Evolutionary conservation across 2,888 invertebrate species (phyloP), one percentile per base, ranked within the genome.

Genomic region (Eilema depressum): DNA sequence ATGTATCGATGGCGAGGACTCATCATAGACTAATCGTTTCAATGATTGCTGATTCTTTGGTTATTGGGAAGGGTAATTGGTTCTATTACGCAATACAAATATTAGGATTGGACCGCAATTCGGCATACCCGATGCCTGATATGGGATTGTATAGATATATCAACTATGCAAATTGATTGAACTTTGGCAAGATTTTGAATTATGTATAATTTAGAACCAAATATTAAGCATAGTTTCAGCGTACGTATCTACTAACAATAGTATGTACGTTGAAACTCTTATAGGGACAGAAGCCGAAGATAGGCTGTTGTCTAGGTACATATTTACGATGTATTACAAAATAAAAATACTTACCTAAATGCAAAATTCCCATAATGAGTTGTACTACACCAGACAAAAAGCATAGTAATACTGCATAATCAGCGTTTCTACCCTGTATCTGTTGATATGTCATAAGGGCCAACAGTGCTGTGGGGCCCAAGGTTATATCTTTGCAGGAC

Each of bases 381-480:
- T 98, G 98, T 74, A 98, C 96, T 59, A 97, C 93, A 33, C 98
- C 98, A 11, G 98, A 97, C 26, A 98, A 94, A 86, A 98, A 98
- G 85, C 98, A 98, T 66, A 98, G 95, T 0, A 98, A 93, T 67
- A 98, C 96, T 1, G 98, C 98, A 89, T 98, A 98, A 84, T 98
- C 97, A 3, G 96, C 96, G 76, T 96, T 97, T 82, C 97, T 96
- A 60, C 97, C 97, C 79, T 96, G 95, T 65, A 97, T 96, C 91
- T 97, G 97, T 86, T 97, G 97, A 84, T 97, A 97, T 0, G 98
- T 99, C 97, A 99, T 98, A 47, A 99, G 96, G 0, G 99, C 98
- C 96, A 99, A 97, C 70, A 99, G 96, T n/a, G 99, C 99, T 0
- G 99, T 99, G 3, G 99, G 99, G 11, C 99, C 98, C 73, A 98